phyloP scores from a whole-genome alignment of 2,888 invertebrate genomes.

The Phlogophora meticulosa region DNA sequence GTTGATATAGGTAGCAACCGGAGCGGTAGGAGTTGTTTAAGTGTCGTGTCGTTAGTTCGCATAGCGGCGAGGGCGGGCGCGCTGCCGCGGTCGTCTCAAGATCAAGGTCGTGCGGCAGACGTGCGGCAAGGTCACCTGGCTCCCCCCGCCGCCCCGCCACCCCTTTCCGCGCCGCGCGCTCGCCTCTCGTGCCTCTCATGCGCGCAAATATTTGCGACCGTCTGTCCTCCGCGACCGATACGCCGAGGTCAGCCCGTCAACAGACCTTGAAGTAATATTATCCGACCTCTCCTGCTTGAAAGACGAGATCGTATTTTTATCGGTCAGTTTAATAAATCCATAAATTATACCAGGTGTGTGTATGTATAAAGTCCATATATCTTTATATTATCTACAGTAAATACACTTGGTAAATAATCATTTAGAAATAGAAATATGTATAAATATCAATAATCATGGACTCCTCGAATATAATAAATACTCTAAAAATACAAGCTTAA shows the following conservation, averaged over 20 bases:
- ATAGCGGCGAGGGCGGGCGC: conserved; percentile 74
- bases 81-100: conserved; percentile 89
- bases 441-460: not conserved
- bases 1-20: conserved; percentile 70
- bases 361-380: conserved; percentile 25
- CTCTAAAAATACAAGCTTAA: not conserved
- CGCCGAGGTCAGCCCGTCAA: conserved; percentile 89
- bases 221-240: conserved; percentile 91
- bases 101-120: conserved; percentile 90
- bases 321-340: conserved; percentile 73
- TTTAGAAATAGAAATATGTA: not conserved
- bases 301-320: conserved; percentile 82
- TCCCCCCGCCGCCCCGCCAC: conserved; percentile 62
- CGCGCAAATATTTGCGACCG: conserved; percentile 90
- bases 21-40: conserved; percentile 80
- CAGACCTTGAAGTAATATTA: conserved; percentile 89
- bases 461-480: too few species aligned
- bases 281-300: conserved; percentile 86
- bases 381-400: conserved; percentile 30
- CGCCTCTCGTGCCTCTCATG: conserved; percentile 76
- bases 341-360: conserved; percentile 48
- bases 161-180: conserved; percentile 67
- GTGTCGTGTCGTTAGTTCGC: conserved; percentile 69
- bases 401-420: conserved; percentile 8
- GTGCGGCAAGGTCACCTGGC: conserved; percentile 87